Conservation (phyloP, 1,140 invertebrate species). For the Brachionus angularis region DNA sequence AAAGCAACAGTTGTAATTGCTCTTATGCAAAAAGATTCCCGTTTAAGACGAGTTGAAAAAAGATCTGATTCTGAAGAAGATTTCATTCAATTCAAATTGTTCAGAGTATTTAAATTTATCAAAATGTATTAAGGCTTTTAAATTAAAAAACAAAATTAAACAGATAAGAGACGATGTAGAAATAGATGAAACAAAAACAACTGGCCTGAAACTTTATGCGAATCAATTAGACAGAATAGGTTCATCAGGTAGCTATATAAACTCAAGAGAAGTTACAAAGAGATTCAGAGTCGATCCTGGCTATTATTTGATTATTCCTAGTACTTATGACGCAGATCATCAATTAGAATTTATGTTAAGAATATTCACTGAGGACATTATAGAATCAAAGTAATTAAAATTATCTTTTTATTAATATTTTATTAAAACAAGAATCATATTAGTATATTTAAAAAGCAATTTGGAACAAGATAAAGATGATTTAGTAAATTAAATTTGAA, state of each 20-base stretch:
- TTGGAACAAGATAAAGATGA: constrained; percentile 33
- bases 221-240: constrained; percentile 45
- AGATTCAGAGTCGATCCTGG: constrained; percentile 59
- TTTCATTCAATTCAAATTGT: constrained; percentile 44
- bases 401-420: too few relatives aligned
- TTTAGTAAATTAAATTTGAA: background rate
- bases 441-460: background rate
- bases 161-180: background rate
- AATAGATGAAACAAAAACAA: background rate
- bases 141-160: background rate
- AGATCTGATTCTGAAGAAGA: constrained; percentile 34
- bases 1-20: constrained; percentile 20
- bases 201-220: constrained; percentile 36
- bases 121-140: too few relatives aligned
- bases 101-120: background rate
- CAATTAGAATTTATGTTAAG: constrained; percentile 63
- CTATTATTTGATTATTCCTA: constrained; percentile 65
- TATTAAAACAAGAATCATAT: background rate
- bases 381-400: background rate
- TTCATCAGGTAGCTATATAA: constrained; percentile 54
- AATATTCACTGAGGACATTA: constrained; percentile 59
- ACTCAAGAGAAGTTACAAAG: constrained; percentile 54
- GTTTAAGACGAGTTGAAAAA: constrained; percentile 30
- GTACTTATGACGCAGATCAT: constrained; percentile 63
- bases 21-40: constrained; percentile 36